These are phyloP conservation scores for Zosterops lateralis DNA, from an alignment of 2,113 vertebrate species.

Conservation along the genomic window DNA sequence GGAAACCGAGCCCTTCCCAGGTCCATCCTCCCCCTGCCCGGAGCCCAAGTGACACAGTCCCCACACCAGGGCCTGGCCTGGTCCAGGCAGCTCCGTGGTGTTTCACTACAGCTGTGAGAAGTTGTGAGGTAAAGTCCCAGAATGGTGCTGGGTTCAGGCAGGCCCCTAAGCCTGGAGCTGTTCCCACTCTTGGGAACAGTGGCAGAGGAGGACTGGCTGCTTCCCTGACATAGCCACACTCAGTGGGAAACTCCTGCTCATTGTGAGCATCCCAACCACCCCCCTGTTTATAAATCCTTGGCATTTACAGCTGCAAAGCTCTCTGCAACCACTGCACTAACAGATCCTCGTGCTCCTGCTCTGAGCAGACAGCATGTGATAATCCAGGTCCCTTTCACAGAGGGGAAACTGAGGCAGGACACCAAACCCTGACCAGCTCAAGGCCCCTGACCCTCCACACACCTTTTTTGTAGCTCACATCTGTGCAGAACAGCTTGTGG, in stretches of 20 bases:
- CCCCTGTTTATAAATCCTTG: not conserved
- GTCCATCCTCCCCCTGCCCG: not conserved
- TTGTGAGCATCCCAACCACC: not conserved
- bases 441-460: not conserved
- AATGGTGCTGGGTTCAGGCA: not conserved
- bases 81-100: not conserved
- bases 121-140: not conserved
- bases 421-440: not conserved
- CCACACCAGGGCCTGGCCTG: accelerated
- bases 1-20: not conserved
- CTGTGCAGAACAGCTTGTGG: not conserved
- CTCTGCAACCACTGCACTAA: not conserved
- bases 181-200: accelerated
- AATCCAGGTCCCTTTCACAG: not conserved
- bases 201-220: not conserved
- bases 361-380: not conserved
- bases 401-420: slow-evolving; percentile 14
- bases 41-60: not conserved
- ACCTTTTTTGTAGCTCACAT: not conserved
- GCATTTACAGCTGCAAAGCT: not conserved
- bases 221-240: accelerated
- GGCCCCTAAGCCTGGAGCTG: not conserved
- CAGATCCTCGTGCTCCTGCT: not conserved
- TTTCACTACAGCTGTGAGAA: not conserved
- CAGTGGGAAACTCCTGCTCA: not conserved